phyloP scores from a whole-genome alignment of 2,797 vertebrate genomes.

The Hemibagrus guttatus region DNA sequence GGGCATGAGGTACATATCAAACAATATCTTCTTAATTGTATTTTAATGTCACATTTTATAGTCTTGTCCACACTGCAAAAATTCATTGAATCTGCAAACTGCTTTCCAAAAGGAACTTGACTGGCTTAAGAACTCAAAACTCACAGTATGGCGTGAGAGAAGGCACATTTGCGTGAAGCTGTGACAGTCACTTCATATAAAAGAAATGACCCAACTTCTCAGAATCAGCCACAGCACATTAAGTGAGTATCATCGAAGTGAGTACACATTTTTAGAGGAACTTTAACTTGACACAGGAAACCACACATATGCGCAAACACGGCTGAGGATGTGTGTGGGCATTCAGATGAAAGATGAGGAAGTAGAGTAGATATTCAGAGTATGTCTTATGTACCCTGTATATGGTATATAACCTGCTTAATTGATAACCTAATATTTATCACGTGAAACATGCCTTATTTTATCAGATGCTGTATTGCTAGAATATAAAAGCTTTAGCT shows the following conservation, averaged over 20 bases:
- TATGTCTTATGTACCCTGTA: neutral
- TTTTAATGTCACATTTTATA: neutral
- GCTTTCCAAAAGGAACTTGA: neutral
- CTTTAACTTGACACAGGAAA: slow-evolving; percentile 32
- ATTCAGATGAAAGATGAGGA: neutral
- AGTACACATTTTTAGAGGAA: slow-evolving; percentile 6
- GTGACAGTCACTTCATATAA: neutral
- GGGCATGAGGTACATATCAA: neutral
- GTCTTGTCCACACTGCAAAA: neutral
- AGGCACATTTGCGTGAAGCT: neutral
- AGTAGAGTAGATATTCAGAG: neutral
- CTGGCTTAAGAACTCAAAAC: neutral
- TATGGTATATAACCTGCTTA: neutral
- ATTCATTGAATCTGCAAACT: neutral
- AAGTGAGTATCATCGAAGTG: neutral
- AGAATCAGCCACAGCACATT: neutral
- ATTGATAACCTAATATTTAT: neutral
- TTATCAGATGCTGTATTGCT: neutral
- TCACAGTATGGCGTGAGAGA: neutral
- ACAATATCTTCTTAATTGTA: neutral
- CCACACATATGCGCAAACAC: slow-evolving; percentile 14
- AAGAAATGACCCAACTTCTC: slow-evolving; percentile 14
- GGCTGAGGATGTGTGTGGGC: slow-evolving; percentile 9
- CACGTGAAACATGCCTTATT: neutral
- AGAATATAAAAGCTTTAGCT: neutral